Conservation (phyloP, 2,888 invertebrate genomes). For the Xestia ashworthii region DNA sequence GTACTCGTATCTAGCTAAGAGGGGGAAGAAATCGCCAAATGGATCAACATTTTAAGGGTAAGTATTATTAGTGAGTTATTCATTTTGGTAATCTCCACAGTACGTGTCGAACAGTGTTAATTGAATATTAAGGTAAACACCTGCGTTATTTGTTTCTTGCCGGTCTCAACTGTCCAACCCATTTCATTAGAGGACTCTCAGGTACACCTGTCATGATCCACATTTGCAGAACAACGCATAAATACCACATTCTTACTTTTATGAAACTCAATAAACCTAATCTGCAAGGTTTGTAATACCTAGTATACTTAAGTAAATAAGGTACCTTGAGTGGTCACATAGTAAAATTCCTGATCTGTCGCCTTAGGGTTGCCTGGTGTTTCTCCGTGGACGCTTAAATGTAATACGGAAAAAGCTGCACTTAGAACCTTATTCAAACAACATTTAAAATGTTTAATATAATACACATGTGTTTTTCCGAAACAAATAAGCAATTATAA, state of each 20-base stretch:
- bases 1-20: neutral
- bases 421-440: neutral
- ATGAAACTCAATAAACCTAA: neutral
- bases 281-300: slow-evolving; percentile 17
- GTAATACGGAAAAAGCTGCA: slow-evolving; percentile 1
- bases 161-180: neutral
- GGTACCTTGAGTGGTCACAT: neutral
- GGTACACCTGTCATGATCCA: neutral
- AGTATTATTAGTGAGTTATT: neutral
- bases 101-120: neutral
- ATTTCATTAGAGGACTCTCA: neutral
- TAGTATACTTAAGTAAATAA: slow-evolving; percentile 14
- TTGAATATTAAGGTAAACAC: neutral
- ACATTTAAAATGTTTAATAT: neutral
- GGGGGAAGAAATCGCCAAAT: neutral
- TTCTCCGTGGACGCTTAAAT: slow-evolving; percentile 1
- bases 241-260: neutral
- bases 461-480: slow-evolving; percentile 12
- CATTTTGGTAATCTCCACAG: neutral
- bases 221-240: neutral
- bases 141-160: neutral
- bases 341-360: slow-evolving; percentile 1
- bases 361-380: neutral
- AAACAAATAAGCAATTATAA: slow-evolving; percentile 62
- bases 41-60: neutral